Percentiles rank a stretch among this genome's conserved stretches.
These are phyloP conservation scores for Fabriciana adippe DNA, from an alignment of 2,888 invertebrate species.

Conservation along the genomic window DNA sequence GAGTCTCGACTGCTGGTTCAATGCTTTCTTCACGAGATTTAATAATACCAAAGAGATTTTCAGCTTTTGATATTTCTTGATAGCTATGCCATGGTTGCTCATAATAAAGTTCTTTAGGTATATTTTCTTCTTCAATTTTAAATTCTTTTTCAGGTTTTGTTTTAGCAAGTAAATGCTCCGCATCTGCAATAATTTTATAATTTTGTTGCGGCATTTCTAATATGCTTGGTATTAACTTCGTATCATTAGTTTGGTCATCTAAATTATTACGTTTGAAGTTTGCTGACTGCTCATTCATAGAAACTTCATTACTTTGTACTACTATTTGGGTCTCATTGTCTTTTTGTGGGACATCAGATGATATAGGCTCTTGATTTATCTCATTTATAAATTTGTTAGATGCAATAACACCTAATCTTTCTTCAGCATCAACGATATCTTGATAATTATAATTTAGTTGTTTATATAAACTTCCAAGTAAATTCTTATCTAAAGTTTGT, in stretches of 20 bases:
- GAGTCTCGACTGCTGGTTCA: constrained; percentile 27
- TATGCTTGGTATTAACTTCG: background rate
- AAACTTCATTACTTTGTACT: background rate
- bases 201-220: constrained; percentile 38
- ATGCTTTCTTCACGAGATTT: constrained; percentile 42
- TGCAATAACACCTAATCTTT: constrained; percentile 26
- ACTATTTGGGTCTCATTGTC: background rate
- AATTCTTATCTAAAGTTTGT: constrained; percentile 1
- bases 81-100: constrained; percentile 46
- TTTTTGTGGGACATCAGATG: background rate
- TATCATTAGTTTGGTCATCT: background rate
- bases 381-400: constrained; percentile 9
- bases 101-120: background rate
- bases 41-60: constrained; percentile 46
- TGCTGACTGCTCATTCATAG: background rate
- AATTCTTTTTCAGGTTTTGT: constrained; percentile 3
- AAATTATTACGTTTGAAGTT: background rate
- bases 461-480: constrained; percentile 7
- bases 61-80: constrained; percentile 56
- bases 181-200: constrained; percentile 43
- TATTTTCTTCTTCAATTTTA: background rate
- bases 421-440: constrained; percentile 39
- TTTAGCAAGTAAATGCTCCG: constrained; percentile 37
- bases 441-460: constrained; percentile 33
- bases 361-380: background rate